Base-by-base conservation (phyloP, 1,140 invertebrate genomes). In the Bombus terrestris region DNA sequence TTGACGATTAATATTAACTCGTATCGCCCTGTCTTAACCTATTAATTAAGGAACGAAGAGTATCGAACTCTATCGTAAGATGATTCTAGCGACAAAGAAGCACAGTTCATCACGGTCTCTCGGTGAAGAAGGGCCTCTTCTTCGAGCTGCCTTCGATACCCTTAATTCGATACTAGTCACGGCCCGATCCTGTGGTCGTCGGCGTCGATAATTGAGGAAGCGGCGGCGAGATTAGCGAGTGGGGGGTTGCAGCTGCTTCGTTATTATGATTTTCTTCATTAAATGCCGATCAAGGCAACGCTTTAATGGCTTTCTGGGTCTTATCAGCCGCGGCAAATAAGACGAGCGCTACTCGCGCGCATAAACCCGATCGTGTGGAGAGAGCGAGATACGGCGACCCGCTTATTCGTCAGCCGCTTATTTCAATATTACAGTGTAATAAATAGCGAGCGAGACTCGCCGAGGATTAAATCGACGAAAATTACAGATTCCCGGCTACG, bases 241-340 rank as follows among this genome's bases (percentile, higher is more conserved):
- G 35, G 28, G 32, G 43, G 86, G 13, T 47, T 59, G 64, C 79
- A 89, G 74, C 83, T 81, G 77, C 41, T 75, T 68, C 88, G 88
- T 81, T 85, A 88, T 86, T 93, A 83, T 85, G 87, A 91, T 92
- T 92, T 92, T 92, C 92, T 92, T 92, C 87, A 93, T 93, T 89
- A 92, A 91, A 92, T 89, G 92, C 86, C 85, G 91, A 93, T 93
- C 92, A 88, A 89, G 83, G 37, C 53, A 85, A 80, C 66, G 77
- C 37, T 85, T 85, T 85, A 85, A 85, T 85, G 77, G 76, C 68
- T 80, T 37, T 43, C 68, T 47, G 77, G 53, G 83, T 57, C 77
- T 85, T 85, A 85, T 85, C 75, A 72, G 41, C 53, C 68, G 32
- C 53, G 74, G n/a, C 59, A 22, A 28, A 32, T 39, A 39, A 69